These are phyloP conservation scores for Anniella stebbinsi DNA, from an alignment of 2,797 vertebrate genomes.

Conservation along the genomic window DNA sequence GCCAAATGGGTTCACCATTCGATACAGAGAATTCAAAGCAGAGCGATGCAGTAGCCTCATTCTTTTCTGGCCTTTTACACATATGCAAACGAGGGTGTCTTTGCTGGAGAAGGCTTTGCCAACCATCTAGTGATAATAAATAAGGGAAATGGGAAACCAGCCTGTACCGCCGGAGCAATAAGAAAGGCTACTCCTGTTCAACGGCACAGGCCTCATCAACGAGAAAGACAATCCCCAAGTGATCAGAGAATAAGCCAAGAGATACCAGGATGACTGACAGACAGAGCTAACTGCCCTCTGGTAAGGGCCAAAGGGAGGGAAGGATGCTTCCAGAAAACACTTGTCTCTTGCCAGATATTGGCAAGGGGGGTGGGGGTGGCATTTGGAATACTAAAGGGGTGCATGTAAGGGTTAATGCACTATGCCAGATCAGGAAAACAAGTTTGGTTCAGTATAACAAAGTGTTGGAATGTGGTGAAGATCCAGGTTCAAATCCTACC, in stretches of 20 bases:
- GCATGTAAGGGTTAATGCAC: not conserved
- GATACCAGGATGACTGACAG: not conserved
- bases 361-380: not conserved
- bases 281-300: not conserved
- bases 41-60: not conserved
- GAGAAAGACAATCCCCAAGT: not conserved
- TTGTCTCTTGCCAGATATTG: slow-evolving; percentile 47
- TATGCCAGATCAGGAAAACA: not conserved
- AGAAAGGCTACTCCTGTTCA: not conserved
- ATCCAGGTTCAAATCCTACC: not conserved
- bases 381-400: no score
- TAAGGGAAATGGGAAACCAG: not conserved
- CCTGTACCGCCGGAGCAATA: slow-evolving; percentile 4
- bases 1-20: not conserved
- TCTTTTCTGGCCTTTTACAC: not conserved
- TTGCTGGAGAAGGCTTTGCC: not conserved
- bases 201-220: not conserved
- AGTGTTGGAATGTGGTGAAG: not conserved
- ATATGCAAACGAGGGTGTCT: slow-evolving; percentile 34
- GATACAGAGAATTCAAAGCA: not conserved
- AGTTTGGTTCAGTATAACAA: not conserved
- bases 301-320: slow-evolving; percentile 28
- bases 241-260: slow-evolving; percentile 29
- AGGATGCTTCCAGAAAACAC: slow-evolving; percentile 29
- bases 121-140: not conserved